Percentiles rank a stretch among this genome's conserved stretches.
Conservation (phyloP, 2,113 vertebrate species). For the Siniperca knerii region DNA sequence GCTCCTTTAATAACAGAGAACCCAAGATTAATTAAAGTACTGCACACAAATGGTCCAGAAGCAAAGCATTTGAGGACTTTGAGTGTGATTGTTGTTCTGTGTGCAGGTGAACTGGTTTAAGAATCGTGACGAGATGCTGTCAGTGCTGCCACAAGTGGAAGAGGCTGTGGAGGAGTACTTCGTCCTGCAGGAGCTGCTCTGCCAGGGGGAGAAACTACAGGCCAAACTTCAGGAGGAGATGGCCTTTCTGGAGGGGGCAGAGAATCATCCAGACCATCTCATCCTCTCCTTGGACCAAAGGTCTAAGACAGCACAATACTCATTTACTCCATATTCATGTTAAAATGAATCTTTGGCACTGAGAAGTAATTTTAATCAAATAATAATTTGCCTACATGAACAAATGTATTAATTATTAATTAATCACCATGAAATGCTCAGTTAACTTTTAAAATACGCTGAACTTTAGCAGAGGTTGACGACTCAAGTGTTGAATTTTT, state of each 20-base stretch:
- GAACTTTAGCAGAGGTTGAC: too few species aligned
- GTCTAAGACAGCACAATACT: conserved; percentile 70
- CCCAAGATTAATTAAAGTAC: background rate
- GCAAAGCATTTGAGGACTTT: background rate
- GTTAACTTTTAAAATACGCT: background rate
- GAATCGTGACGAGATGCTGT: conserved; percentile 97
- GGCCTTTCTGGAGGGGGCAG: conserved; percentile 94
- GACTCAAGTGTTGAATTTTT: too few species aligned
- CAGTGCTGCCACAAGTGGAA: conserved; percentile 94
- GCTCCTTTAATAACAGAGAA: background rate
- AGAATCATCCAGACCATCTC: conserved; percentile 90
- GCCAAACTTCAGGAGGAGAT: conserved; percentile 93
- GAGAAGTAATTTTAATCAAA: background rate
- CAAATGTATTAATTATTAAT: background rate
- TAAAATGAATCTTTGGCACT: background rate
- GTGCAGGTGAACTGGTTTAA: conserved; percentile 98
- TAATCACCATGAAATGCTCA: background rate
- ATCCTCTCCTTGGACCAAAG: conserved; percentile 94
- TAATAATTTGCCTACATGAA: background rate
- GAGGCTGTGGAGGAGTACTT: conserved; percentile 93
- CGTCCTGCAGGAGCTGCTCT: conserved; percentile 91
- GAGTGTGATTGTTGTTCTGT: background rate
- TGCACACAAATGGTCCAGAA: background rate
- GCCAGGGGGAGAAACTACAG: conserved; percentile 92
- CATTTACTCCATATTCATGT: background rate